Conservation (phyloP, 1,140 invertebrate species). For the Heliconius eleuchia region DNA sequence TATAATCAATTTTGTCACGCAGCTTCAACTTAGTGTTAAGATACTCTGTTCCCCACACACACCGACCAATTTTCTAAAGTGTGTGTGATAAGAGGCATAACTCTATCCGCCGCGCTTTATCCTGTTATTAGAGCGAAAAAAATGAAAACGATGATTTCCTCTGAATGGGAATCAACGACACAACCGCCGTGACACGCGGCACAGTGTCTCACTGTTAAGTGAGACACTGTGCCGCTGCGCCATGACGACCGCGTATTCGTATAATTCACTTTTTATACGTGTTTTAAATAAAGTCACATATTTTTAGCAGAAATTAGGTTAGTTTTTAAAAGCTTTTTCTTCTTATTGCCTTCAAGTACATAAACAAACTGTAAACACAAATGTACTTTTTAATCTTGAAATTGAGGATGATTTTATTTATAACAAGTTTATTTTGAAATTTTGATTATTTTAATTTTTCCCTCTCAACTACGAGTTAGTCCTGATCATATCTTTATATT, state of each 20-base stretch:
- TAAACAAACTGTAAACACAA: neutral
- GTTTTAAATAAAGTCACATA: neutral
- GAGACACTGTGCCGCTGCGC: neutral
- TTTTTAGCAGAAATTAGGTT: neutral
- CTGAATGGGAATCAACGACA: neutral
- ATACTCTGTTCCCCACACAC: no score
- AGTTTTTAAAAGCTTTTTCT: neutral
- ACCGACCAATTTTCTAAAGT: no score
- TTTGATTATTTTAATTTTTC: no score
- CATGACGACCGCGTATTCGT: neutral
- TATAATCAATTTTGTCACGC: no score
- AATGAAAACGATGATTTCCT: no score
- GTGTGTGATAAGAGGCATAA: no score
- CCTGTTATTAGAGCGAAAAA: no score
- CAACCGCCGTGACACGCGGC: neutral
- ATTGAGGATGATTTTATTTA: neutral
- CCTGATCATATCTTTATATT: no score
- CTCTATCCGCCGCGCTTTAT: no score
- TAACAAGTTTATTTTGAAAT: neutral
- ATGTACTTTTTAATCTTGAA: neutral
- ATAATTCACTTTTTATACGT: neutral
- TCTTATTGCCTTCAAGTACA: neutral
- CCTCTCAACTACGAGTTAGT: no score
- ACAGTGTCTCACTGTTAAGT: no score
- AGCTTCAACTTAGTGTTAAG: no score